Evolutionary conservation across 2,113 vertebrate species (phyloP).

Genomic region (Rhinolophus ferrumequinum): DNA sequence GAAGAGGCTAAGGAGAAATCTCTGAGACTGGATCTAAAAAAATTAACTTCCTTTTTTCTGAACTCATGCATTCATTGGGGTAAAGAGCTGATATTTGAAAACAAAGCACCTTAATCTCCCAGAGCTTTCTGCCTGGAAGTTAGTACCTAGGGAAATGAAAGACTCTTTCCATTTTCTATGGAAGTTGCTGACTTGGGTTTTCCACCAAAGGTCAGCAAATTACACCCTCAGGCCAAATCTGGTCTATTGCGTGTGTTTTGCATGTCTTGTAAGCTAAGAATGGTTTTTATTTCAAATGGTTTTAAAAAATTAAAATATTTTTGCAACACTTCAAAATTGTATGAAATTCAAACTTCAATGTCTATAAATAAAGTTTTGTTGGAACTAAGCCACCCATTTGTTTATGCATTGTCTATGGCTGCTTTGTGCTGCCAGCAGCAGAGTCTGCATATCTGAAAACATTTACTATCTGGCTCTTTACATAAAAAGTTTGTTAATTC

Average conservation of each 20-base stretch:
- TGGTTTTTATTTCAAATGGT: constrained; percentile 17
- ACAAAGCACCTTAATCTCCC: not conserved
- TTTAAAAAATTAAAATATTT: not conserved
- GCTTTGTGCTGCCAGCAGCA: not conserved
- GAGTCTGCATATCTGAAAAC: constrained; percentile 16
- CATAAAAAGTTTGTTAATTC: not conserved
- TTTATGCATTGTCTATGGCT: not conserved
- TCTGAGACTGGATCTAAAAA: not conserved
- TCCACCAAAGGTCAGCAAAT: not conserved
- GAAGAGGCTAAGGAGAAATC: not conserved
- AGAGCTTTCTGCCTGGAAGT: not conserved
- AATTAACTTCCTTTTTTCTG: not conserved
- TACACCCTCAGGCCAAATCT: not conserved
- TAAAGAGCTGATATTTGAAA: constrained; percentile 1
- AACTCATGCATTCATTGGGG: not conserved
- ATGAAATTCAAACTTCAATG: not conserved
- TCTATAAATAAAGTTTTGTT: constrained; percentile 2
- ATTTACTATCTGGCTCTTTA: not conserved
- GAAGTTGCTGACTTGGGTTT: constrained; percentile 1
- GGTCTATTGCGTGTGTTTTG: not conserved
- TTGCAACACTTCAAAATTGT: constrained; percentile 2
- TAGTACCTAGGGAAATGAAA: not conserved
- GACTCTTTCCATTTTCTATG: not conserved
- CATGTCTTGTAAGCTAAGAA: not conserved
- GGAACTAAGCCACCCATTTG: not conserved